A percentile compares a stretch with the other conserved stretches of the same genome.
Evolutionary conservation across 2,797 vertebrate genomes (phyloP).

Genomic region (Avahi laniger): DNA sequence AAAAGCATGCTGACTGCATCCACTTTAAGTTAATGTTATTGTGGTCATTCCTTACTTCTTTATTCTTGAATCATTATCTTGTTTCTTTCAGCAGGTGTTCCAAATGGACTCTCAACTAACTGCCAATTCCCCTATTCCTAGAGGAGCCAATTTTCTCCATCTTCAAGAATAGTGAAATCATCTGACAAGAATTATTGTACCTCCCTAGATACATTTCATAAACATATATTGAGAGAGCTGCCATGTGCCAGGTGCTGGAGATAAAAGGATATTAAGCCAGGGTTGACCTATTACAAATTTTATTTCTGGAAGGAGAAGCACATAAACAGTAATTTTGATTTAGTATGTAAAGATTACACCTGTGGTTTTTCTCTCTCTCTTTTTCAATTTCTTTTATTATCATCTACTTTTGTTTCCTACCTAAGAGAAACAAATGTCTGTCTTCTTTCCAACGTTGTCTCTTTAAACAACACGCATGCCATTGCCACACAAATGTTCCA

Average conservation of each 20-base stretch:
- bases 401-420: background rate
- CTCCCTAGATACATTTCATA: background rate
- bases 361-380: background rate
- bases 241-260: background rate
- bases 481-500: background rate
- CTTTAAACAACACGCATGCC: background rate
- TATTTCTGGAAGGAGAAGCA: background rate
- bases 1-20: background rate
- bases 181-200: background rate
- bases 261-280: background rate
- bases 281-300: background rate
- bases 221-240: background rate
- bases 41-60: background rate
- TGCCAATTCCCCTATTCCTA: background rate
- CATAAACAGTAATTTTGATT: background rate
- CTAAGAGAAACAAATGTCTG: background rate
- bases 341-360: background rate
- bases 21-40: background rate
- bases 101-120: background rate
- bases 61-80: background rate
- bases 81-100: conserved; percentile 7
- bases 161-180: background rate
- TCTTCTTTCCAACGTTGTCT: background rate
- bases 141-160: background rate
- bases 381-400: background rate